Conservation (phyloP, 1,140 invertebrate species). For the Drosophila leontia region DNA sequence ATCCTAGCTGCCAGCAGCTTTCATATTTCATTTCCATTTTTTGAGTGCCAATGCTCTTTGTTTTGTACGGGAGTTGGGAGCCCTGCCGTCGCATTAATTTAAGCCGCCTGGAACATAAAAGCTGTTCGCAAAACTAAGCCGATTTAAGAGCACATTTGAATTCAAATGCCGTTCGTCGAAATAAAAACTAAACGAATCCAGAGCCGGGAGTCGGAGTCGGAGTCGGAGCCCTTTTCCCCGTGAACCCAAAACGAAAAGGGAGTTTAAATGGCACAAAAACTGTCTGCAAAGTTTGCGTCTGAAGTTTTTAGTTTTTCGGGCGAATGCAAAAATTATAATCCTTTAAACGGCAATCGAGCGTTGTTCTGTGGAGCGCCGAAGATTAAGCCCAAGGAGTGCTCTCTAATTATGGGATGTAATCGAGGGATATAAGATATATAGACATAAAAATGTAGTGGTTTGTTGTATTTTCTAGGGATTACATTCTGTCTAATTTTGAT, state of each 20-base stretch:
- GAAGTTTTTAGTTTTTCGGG: constrained; percentile 68
- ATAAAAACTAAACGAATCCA: constrained; percentile 60
- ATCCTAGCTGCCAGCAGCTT: constrained; percentile 1
- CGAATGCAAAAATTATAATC: constrained; percentile 76
- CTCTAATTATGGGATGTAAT: constrained; percentile 33
- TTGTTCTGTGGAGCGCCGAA: constrained; percentile 17
- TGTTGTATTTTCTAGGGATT: no score
- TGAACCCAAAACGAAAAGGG: constrained; percentile 10
- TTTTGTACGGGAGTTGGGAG: constrained; percentile 29
- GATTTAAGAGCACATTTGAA: constrained; percentile 82
- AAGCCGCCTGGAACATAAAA: constrained; percentile 71
- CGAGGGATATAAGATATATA: background rate
- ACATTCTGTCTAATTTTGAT: background rate
- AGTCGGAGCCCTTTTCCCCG: background rate
- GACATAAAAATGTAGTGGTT: background rate
- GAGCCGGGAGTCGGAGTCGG: background rate
- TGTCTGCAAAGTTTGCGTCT: constrained; percentile 75
- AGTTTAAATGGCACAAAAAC: constrained; percentile 73
- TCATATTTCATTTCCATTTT: constrained; percentile 40
- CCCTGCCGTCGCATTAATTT: constrained; percentile 71
- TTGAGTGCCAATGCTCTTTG: constrained; percentile 37
- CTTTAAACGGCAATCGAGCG: constrained; percentile 68
- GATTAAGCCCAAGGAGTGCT: constrained; percentile 51
- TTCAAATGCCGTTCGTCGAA: constrained; percentile 71
- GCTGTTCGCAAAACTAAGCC: constrained; percentile 77